A percentile compares a stretch with the other conserved stretches of the same genome.
These are phyloP conservation scores for Acrocephalus scirpaceus DNA, from an alignment of 2,797 vertebrate species.

Conservation along the genomic window DNA sequence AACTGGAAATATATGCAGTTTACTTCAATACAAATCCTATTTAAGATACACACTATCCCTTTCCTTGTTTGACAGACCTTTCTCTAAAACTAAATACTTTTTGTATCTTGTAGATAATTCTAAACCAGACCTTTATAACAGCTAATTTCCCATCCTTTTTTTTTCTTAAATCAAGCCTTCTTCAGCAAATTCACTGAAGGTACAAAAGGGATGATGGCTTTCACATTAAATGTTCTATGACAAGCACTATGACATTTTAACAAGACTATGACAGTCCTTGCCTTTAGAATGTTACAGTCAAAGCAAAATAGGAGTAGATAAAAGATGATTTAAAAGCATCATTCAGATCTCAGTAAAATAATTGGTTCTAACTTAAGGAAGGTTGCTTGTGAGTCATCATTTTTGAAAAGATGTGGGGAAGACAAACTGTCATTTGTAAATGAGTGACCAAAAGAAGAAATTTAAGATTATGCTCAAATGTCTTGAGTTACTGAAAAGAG, in stretches of 20 bases:
- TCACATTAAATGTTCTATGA: neutral
- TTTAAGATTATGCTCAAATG: neutral
- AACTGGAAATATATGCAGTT: conserved; percentile 22
- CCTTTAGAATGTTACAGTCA: neutral
- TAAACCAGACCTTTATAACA: neutral
- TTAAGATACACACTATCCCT: neutral
- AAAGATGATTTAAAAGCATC: neutral
- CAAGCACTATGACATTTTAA: neutral
- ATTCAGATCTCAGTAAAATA: neutral
- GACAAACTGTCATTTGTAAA: neutral
- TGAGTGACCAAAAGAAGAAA: neutral
- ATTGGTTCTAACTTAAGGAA: neutral
- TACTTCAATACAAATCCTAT: conserved; percentile 16
- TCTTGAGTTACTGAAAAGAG: neutral
- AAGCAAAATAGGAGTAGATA: neutral
- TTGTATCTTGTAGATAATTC: neutral
- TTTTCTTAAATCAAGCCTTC: neutral
- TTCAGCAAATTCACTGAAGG: neutral
- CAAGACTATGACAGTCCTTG: neutral
- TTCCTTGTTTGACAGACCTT: conserved; percentile 19
- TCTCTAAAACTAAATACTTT: neutral
- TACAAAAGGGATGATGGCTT: neutral
- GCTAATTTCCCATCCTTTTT: neutral
- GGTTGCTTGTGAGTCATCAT: neutral
- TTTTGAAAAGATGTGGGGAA: neutral